Evolutionary conservation across 2,888 invertebrate species (phyloP), one percentile per base, ranked within the genome.

Genomic region (Drosophila sordidapex): DNA sequence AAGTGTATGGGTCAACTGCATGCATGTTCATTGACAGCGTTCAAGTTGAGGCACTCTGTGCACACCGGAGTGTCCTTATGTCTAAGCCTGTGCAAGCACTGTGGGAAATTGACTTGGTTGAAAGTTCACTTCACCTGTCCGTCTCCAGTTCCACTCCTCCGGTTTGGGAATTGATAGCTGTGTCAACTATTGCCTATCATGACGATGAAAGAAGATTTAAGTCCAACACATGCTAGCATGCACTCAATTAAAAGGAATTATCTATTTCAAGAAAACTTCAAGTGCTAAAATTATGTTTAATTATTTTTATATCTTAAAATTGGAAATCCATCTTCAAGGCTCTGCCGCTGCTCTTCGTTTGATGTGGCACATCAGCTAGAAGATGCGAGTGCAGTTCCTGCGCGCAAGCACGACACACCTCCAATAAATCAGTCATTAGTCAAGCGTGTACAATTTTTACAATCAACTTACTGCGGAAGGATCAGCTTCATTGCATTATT

Each of bases 291-390:
- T 21, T 10, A 40, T 21, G 10, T 21, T n/a, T n/a, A 4, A 40
- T 21, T 40, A 21, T 2, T 43, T n/a, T n/a, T 10, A 10, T 40
- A n/a, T 40, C 10, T 40, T 0, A 10, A 4, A 40, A 10, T n/a
- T 4, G 10, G 38, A 40, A 0, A 0, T 40, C 10, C n/a, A n/a
- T n/a, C 10, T n/a, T 10, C 10, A n/a, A n/a, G n/a, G 4, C n/a
- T n/a, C 4, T 10, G n/a, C 40, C 0, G 4, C 10, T n/a, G n/a
- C 0, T 4, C n/a, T 4, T 40, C n/a, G 8, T 40, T 10, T 10
- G 40, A 10, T 10, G n/a, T 10, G 10, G n/a, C n/a, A 10, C 10
- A n/a, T n/a, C 10, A 31, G 31, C 10, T 31, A 31, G 31, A 31
- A 31, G 31, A 31, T 31, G 31, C 10, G 10, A 31, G 31, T 8